phyloP scores from a whole-genome alignment of 2,113 vertebrate species.

The Plotosus lineatus region DNA sequence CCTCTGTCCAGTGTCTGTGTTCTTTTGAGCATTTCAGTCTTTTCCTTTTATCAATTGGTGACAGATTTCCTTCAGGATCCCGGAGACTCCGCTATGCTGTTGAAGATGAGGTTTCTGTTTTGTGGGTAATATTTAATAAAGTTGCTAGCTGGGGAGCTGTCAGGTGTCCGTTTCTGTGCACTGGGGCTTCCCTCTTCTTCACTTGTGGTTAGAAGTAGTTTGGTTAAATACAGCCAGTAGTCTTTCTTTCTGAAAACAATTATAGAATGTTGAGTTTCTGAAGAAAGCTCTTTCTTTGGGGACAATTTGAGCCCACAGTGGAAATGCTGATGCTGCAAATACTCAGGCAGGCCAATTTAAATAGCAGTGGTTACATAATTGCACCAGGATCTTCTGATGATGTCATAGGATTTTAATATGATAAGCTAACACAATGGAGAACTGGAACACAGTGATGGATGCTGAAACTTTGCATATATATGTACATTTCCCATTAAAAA shows the following conservation, averaged over 20 bases:
- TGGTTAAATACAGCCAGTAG: too few relatives aligned
- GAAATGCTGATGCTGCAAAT: background rate
- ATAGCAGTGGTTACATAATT: background rate
- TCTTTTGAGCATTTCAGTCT: too few relatives aligned
- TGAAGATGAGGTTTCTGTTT: too few relatives aligned
- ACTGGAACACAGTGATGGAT: background rate
- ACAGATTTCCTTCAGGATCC: too few relatives aligned
- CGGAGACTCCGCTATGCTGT: too few relatives aligned
- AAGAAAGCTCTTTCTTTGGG: background rate
- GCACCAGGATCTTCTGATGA: background rate
- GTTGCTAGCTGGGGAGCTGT: background rate
- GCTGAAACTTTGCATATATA: background rate
- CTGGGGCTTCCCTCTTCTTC: background rate
- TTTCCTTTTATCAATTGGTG: too few relatives aligned
- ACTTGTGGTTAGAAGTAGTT: too few relatives aligned
- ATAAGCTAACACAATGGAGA: background rate
- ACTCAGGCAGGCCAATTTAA: too few relatives aligned
- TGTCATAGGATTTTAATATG: background rate
- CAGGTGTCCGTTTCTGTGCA: background rate
- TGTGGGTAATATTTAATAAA: too few relatives aligned
- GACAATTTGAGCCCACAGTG: background rate
- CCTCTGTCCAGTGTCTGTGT: background rate
- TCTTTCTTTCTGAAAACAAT: background rate
- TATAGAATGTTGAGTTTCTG: background rate
- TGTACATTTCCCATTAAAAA: background rate